phyloP scores from a whole-genome alignment of 1,140 invertebrate species.

The Trichonephila clavata region DNA sequence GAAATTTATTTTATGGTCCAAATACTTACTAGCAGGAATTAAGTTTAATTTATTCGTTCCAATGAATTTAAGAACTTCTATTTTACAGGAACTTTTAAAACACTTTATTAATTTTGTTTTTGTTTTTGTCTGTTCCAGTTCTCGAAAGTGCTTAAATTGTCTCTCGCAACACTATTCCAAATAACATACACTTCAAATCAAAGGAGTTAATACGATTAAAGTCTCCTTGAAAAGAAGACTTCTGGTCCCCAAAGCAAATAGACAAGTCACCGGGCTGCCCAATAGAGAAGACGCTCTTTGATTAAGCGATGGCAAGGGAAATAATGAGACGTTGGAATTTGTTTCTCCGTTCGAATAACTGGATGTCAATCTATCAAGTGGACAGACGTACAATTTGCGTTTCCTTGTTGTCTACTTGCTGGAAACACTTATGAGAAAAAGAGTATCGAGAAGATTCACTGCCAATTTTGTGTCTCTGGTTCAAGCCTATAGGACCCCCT shows the following conservation, averaged over 20 bases:
- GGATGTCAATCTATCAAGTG: slow-evolving; percentile 15
- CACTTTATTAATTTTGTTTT: too few relatives aligned
- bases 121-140: too few relatives aligned
- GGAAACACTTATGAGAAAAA: not conserved
- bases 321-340: slow-evolving; percentile 25
- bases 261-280: not conserved
- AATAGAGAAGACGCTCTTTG: not conserved
- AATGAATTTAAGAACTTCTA: too few relatives aligned
- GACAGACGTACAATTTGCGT: slow-evolving; percentile 22
- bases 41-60: too few relatives aligned
- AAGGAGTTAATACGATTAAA: not conserved
- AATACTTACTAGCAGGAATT: too few relatives aligned
- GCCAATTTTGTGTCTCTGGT: not conserved
- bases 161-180: too few relatives aligned
- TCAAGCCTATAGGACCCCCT: not conserved
- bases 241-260: not conserved
- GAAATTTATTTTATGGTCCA: too few relatives aligned
- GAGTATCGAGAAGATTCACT: not conserved
- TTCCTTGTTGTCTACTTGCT: not conserved
- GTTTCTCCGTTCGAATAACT: slow-evolving; percentile 5
- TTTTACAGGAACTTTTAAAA: too few relatives aligned
- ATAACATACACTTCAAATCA: too few relatives aligned
- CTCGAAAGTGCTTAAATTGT: too few relatives aligned
- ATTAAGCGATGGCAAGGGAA: slow-evolving; percentile 30
- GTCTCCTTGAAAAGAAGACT: not conserved